Conservation (phyloP, 2,797 vertebrate genomes). For the Yasuhikotakia modesta region DNA sequence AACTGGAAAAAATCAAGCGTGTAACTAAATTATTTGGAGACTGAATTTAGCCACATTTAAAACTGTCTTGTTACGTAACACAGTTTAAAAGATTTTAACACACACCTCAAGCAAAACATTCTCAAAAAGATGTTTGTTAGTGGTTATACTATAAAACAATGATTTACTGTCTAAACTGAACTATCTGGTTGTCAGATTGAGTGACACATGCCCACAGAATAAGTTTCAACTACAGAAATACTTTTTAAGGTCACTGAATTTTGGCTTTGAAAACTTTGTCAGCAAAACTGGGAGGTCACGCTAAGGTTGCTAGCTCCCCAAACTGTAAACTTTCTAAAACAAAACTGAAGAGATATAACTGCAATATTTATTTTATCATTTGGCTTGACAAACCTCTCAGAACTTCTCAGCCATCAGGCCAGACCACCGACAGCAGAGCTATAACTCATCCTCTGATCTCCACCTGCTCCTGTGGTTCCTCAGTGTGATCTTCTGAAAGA, state of each 20-base stretch:
- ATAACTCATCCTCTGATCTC: conserved; percentile 29
- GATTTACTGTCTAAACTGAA: too few relatives aligned
- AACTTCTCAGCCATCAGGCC: conserved; percentile 5
- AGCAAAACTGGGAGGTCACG: neutral
- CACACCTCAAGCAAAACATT: too few relatives aligned
- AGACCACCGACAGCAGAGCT: conserved; percentile 1
- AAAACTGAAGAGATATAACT: neutral
- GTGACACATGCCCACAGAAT: too few relatives aligned
- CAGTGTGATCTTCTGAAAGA: neutral
- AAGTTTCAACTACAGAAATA: too few relatives aligned
- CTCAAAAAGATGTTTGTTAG: too few relatives aligned
- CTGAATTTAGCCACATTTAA: too few relatives aligned
- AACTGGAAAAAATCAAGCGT: neutral
- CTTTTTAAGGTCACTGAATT: neutral
- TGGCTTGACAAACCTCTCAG: neutral
- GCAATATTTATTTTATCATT: neutral
- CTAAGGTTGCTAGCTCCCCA: neutral
- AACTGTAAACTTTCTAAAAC: neutral
- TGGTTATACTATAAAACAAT: too few relatives aligned
- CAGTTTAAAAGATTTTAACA: too few relatives aligned
- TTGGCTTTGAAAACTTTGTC: neutral
- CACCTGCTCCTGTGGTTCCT: conserved; percentile 12
- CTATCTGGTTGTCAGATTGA: too few relatives aligned
- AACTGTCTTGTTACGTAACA: too few relatives aligned
- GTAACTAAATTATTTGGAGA: neutral